Conservation (phyloP, 2,113 vertebrate species). For the Apteryx mantelli region DNA sequence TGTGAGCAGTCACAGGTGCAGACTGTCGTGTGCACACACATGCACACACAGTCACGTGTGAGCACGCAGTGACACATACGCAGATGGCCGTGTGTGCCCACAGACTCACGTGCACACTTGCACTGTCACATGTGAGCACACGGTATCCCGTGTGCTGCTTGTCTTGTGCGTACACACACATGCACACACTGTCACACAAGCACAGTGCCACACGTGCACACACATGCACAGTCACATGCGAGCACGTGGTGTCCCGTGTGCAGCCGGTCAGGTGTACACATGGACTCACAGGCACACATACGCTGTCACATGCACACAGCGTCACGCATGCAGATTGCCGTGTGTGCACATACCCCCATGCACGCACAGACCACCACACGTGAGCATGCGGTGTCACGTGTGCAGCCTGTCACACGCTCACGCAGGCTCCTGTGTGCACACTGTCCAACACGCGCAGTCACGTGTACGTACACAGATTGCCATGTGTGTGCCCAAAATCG, state of each 20-base stretch:
- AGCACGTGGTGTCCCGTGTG: too few species aligned
- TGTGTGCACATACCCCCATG: background rate
- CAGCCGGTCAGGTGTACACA: too few species aligned
- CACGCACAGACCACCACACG: background rate
- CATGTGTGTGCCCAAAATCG: too few species aligned
- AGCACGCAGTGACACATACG: background rate
- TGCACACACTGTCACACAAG: background rate
- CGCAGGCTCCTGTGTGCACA: too few species aligned
- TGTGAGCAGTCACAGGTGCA: too few species aligned
- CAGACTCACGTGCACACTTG: too few species aligned
- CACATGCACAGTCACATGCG: background rate
- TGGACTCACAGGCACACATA: too few species aligned
- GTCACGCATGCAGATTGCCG: background rate
- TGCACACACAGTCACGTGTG: background rate
- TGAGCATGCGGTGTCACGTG: accelerated
- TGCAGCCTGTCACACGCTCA: background rate
- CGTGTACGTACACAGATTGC: too few species aligned
- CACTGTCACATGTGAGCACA: background rate
- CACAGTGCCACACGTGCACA: background rate
- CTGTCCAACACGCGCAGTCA: background rate
- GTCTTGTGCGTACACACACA: accelerated
- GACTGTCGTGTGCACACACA: background rate
- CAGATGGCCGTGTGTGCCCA: background rate
- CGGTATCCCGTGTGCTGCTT: accelerated
- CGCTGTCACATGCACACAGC: background rate